Evolutionary conservation across 2,888 invertebrate genomes (phyloP).

Genomic region (Phalera bucephala): DNA sequence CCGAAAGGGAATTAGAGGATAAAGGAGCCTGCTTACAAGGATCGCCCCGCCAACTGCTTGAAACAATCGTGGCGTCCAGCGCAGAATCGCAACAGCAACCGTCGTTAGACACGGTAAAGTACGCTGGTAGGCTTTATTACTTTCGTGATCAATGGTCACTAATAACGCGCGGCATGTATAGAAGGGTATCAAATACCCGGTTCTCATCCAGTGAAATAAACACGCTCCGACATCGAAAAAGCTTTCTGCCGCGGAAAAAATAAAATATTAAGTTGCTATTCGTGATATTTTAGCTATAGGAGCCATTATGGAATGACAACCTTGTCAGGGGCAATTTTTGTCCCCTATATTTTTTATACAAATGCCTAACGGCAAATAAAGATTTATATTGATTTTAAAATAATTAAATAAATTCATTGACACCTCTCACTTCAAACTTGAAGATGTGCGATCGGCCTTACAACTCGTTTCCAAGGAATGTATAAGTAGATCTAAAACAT

Average conservation of each 20-base stretch:
- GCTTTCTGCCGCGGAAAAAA: background rate
- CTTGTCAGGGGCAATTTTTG: too few relatives aligned
- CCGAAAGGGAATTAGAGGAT: background rate
- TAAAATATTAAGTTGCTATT: background rate
- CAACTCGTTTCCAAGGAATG: background rate
- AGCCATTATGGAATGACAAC: too few relatives aligned
- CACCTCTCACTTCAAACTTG: too few relatives aligned
- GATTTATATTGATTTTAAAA: slow-evolving; percentile 6
- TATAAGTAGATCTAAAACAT: slow-evolving; percentile 1
- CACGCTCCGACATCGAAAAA: background rate
- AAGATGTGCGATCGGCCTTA: too few relatives aligned
- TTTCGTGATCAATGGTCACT: slow-evolving; percentile 2
- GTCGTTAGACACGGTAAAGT: background rate
- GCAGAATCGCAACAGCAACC: background rate
- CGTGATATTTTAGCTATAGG: background rate
- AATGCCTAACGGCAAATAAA: slow-evolving; percentile 4
- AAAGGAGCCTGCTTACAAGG: background rate
- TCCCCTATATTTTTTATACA: slow-evolving; percentile 3
- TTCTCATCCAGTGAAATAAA: background rate
- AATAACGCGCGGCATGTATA: background rate
- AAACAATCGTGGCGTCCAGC: background rate
- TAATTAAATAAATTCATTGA: slow-evolving; percentile 4
- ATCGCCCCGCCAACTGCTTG: too few relatives aligned
- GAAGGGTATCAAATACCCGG: slow-evolving; percentile 3
- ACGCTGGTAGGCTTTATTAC: slow-evolving; percentile 1